phyloP scores from a whole-genome alignment of 2,113 vertebrate genomes.

The Recurvirostra avosetta region DNA sequence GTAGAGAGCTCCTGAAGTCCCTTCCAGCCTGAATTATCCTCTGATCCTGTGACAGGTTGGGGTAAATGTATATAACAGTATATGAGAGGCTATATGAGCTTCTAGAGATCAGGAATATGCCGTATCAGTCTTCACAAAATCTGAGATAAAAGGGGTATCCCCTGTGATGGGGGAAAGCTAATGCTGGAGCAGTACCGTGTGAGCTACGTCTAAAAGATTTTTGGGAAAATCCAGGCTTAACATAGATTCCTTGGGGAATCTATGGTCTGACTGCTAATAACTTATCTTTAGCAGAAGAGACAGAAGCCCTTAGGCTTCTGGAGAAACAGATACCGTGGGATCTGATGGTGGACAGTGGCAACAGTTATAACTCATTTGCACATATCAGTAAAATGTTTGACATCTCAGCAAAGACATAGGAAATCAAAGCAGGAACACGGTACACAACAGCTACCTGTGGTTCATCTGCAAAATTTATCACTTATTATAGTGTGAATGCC shows the following conservation, averaged over 20 bases:
- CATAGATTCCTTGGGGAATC: neutral
- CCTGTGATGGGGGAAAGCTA: neutral
- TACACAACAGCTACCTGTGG: neutral
- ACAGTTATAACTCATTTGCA: neutral
- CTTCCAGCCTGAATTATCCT: neutral
- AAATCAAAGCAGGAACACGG: neutral
- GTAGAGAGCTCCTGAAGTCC: neutral
- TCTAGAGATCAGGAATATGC: neutral
- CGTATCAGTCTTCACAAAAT: neutral
- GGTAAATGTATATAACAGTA: neutral
- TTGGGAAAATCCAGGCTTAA: neutral
- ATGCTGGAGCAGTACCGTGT: neutral
- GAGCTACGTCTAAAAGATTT: neutral
- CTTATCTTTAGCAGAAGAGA: neutral
- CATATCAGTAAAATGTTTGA: neutral
- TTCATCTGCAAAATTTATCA: neutral
- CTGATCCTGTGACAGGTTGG: neutral
- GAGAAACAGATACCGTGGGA: neutral
- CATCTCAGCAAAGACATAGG: neutral
- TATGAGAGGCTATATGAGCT: neutral
- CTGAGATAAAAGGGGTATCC: neutral
- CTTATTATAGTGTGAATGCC: neutral
- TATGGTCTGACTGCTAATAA: neutral
- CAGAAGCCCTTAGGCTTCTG: neutral
- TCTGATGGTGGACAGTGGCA: neutral